Evolutionary conservation across 2,888 invertebrate genomes (phyloP), one percentile per base, ranked within the genome.

Genomic region (Caenorhabditis zanzibari): DNA sequence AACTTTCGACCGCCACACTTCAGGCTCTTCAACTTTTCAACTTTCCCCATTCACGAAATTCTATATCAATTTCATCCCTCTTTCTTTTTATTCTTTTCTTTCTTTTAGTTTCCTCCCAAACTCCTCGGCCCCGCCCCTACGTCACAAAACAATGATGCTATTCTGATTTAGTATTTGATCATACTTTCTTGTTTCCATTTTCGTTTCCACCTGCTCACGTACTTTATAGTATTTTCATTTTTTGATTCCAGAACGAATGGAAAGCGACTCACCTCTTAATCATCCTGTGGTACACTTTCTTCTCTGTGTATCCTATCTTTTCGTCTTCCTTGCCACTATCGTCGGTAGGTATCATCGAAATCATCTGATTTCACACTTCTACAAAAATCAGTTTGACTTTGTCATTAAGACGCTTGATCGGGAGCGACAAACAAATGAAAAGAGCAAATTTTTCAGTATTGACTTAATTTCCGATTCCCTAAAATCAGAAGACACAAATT

Each of bases 321-420:
- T 87, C 26, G 90, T 91, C 44, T 91, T 91, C 61, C 77, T 91
- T 24, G 86, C 88, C 9, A 91, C 91, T 41, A 86, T 90, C 14
- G 76, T 90, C 54, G 90, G 90, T 90, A 38, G 76, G 87, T 84
- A 24, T 19, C 12, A 6, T 19, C 9, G 9, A 19, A 44, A 59
- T 61, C 56, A 41, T 54, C 52, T 71, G 44, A 61, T 14, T 7
- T 61, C 52, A 56, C 66, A 66, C 44, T 14, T 69, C 54, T 49
- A 64, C 28, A 64, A 75, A 81, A 74, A 47, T 61, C 44, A 69
- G 75, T 81, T 81, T 71, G 71, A 63, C 9, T 64, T 74, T 69
- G 49, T 75, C 38, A 75, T 73, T 73, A 80, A 32, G 44, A 80
- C 19, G 35, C 32, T 49, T 58, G 49, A 54, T 49, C 24, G 9